Evolutionary conservation across 2,888 invertebrate genomes (phyloP), one percentile per base, ranked within the genome.

Genomic region (Perdita meconis): DNA sequence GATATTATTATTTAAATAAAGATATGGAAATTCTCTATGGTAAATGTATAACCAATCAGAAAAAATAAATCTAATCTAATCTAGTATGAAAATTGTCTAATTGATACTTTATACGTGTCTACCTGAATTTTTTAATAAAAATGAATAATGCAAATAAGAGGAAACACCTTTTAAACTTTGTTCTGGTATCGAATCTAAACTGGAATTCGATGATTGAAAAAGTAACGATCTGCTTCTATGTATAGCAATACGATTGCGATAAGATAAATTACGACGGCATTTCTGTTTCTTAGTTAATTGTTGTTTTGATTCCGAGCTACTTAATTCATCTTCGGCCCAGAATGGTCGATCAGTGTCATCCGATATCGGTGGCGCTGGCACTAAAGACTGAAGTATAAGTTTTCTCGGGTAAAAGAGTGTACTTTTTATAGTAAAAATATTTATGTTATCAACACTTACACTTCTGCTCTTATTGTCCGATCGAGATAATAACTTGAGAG

Each of bases 291-390:
- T 30, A 6, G 70, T 68, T 40, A 84, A 66, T 22, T 65, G 65
- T 4, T 81, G 75, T 16, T 71, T 86, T 19, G 89, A 90, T 65
- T 90, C 90, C 6, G 87, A 84, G 51, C 81, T 85, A 44, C 90
- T 90, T 40, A 88, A 72, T 68, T 90, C 90, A 67, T 90, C 90
- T 53, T 90, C 90, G 0, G 89, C 90, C 90, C 90, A 90, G 75
- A 89, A 90, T 60, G 88, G 87, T 1, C 86, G 83, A 72, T 90
- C 90, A 2, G 87, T 80, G 47, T 90, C 90, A 51, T 89, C 88
- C 3, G 86, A 75, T 55, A 84, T 72, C n/a, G 69, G 60, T 19
- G 44, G 38, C n/a, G 38, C 12, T 10, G 70, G 47, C 38, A n/a
- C 24, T 1, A 68, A 24, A 24, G 69, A 56, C 84, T 83, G 66